Evolutionary conservation across 1,140 invertebrate species (phyloP), one percentile per base, ranked within the genome.

Genomic region (Catajapyx aquilonaris): DNA sequence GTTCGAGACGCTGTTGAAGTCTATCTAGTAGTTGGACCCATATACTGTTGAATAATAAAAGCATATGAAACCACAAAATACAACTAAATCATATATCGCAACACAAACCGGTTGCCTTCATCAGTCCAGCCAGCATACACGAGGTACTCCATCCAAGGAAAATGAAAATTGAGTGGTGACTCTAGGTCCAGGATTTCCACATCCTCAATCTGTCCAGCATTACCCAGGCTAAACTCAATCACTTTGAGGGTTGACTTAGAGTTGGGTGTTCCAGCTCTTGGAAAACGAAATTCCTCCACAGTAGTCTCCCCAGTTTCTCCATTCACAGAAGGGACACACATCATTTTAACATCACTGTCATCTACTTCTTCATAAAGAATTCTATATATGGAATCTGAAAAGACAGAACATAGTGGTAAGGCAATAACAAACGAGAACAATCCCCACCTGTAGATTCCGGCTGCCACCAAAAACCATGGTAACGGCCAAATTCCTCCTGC

Each of bases 381-480:
- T 48, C 81, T 68, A 61, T 85, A 93, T 19, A 74, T 57, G 39
- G 70, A 68, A 59, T 79, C 75, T 64, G 57, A 52, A 41, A 64
- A 44, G 40, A 39, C 10, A 32, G 13, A 16, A 34, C 11, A 36
- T 31, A 35, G 15, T 31, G 16, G 21, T 34, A 28, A 39, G 4
- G 11, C 17, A 41, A 42, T 16, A 25, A 13, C 23, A 35, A 42
- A 41, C 18, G 36, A 35, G 20, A 18, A 42, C 31, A 32, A 41
- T 42, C 23, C 37, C 39, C 48, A 73, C 71, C 72, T 46, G 65
- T 58, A 34, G 59, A 68, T 42, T 66, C 65, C 4, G 88, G 88
- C 51, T 90, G 81, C 93, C 91, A 98, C 91, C 91, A 98, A 54
- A 86, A 94, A 1, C 91, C 91, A 43, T 79, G 81, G 55, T 88